Percentiles rank a stretch among this genome's conserved stretches.
Conservation (phyloP, 2,113 vertebrate species). For the Chlorocebus sabaeus region DNA sequence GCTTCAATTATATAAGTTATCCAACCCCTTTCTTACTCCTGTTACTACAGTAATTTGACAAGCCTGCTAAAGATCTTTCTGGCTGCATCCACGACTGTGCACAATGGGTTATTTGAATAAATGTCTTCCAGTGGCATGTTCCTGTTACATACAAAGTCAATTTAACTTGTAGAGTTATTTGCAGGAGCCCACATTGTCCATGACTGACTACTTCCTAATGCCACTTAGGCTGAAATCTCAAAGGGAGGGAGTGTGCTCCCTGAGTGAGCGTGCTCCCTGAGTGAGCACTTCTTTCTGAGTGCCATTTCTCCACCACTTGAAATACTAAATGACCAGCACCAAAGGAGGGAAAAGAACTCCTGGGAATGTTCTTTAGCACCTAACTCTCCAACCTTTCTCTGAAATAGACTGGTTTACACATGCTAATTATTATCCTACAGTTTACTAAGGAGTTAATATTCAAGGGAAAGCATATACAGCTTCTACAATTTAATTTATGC, state of each 20-base stretch:
- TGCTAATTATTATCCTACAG: neutral
- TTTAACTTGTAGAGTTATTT: conserved; percentile 56
- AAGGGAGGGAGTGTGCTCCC: neutral
- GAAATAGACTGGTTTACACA: neutral
- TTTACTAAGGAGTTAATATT: neutral
- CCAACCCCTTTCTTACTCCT: neutral
- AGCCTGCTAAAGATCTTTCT: conserved; percentile 21
- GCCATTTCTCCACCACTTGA: conserved; percentile 36
- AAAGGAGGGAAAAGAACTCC: conserved; percentile 16
- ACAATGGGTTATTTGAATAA: conserved; percentile 20
- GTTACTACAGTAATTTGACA: conserved; percentile 24
- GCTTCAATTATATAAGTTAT: conserved; percentile 37
- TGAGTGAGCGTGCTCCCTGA: neutral
- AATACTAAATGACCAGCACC: neutral
- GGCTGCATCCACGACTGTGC: neutral
- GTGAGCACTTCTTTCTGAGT: neutral
- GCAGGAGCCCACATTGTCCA: conserved; percentile 10
- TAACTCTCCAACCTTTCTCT: neutral
- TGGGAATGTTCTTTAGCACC: neutral
- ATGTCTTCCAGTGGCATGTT: neutral
- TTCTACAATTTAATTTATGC: neutral
- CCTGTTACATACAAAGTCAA: conserved; percentile 30
- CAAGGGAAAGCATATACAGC: neutral
- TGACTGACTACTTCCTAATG: conserved; percentile 47
- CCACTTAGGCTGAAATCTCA: conserved; percentile 50